Percentiles rank a stretch among this genome's conserved stretches.
Evolutionary conservation across 2,797 vertebrate genomes (phyloP).

Genomic region (Vireo griseus): DNA sequence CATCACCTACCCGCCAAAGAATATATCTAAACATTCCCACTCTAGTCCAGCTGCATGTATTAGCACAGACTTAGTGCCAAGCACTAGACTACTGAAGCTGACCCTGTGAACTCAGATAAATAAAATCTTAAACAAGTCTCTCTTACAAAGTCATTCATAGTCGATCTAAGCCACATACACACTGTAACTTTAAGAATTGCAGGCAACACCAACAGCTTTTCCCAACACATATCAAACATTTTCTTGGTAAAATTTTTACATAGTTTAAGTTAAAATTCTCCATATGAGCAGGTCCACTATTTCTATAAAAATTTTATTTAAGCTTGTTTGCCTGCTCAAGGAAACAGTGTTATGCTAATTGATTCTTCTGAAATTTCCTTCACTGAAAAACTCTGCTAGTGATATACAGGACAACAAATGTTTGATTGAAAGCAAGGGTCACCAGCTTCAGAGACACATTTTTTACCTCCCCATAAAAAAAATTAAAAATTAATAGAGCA

Average conservation of each 20-base stretch:
- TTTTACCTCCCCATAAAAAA: background rate
- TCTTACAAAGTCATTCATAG: background rate
- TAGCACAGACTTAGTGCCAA: background rate
- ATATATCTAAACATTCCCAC: background rate
- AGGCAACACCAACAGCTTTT: background rate
- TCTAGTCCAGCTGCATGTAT: background rate
- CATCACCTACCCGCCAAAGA: background rate
- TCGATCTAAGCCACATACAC: rapidly evolving
- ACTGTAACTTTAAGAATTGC: background rate
- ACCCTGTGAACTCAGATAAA: background rate
- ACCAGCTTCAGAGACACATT: background rate
- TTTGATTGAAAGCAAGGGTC: background rate
- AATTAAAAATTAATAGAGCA: background rate
- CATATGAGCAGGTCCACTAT: background rate
- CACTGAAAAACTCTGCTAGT: background rate
- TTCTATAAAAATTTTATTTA: background rate
- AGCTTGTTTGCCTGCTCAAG: background rate
- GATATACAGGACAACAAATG: background rate
- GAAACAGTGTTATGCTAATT: background rate
- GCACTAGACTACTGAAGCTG: background rate
- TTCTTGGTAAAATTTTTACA: background rate
- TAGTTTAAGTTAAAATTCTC: background rate
- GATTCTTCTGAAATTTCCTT: background rate
- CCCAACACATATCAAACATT: background rate
- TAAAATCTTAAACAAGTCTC: background rate